A percentile compares a stretch with the other conserved stretches of the same genome.
phyloP scores from a whole-genome alignment of 2,888 invertebrate species.

The Drosophila aldrichi region DNA sequence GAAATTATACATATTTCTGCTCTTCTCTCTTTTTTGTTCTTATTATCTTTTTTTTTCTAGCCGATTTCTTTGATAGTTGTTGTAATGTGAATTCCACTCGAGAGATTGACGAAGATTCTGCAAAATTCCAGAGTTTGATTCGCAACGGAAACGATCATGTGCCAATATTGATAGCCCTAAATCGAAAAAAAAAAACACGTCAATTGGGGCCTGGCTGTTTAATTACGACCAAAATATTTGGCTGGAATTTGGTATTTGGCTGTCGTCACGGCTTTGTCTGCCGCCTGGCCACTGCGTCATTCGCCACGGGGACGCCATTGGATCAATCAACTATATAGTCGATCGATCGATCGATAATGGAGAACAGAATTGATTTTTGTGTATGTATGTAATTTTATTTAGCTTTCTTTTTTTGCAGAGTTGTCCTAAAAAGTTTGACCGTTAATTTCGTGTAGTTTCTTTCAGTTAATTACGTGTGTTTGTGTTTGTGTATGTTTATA shows the following conservation, averaged over 20 bases:
- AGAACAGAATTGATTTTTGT: constrained; percentile 9
- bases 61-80: constrained; percentile 20
- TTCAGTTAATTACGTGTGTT: constrained; percentile 29
- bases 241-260: constrained; percentile 68
- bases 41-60: not conserved
- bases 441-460: constrained; percentile 43
- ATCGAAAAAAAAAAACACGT: constrained; percentile 48
- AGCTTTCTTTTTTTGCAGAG: constrained; percentile 58
- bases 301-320: constrained; percentile 72
- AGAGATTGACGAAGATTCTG: constrained; percentile 31
- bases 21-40: not conserved
- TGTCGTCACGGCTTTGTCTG: constrained; percentile 71
- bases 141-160: constrained; percentile 56
- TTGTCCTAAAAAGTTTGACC: constrained; percentile 52
- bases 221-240: constrained; percentile 55
- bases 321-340: constrained; percentile 24
- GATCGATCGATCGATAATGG: constrained; percentile 1
- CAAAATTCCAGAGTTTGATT: constrained; percentile 49
- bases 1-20: constrained; percentile 10
- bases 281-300: constrained; percentile 59
- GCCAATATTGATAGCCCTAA: constrained; percentile 25
- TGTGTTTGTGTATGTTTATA: constrained; percentile 14
- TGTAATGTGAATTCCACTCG: constrained; percentile 53
- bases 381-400: constrained; percentile 45
- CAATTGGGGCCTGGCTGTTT: constrained; percentile 56